These are phyloP conservation scores for Beroe ovata DNA, from an alignment of 37 sponge, comb jelly and placozoan species.

Conservation along the genomic window DNA sequence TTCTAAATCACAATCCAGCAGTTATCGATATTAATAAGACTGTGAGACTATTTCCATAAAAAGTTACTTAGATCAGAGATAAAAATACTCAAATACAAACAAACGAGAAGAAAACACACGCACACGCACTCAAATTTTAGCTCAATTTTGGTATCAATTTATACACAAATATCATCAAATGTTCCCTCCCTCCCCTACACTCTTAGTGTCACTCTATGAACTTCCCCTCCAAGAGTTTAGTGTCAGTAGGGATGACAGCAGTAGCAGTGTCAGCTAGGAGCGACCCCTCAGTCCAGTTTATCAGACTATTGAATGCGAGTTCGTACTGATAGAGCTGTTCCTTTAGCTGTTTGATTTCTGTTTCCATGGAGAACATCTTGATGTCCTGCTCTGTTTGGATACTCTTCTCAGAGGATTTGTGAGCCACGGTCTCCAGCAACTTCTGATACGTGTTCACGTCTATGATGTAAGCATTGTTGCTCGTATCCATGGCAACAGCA, in stretches of 20 bases:
- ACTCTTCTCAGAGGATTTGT: background rate
- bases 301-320: conserved; percentile 47
- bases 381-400: conserved; percentile 52
- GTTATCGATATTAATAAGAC: too few species aligned
- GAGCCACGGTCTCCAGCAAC: conserved; percentile 19
- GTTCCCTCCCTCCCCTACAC: background rate
- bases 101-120: too few species aligned
- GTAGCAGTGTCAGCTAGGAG: background rate
- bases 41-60: too few species aligned
- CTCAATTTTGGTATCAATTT: too few species aligned
- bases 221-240: conserved; percentile 11
- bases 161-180: background rate
- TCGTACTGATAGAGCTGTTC: conserved; percentile 55
- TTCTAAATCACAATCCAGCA: too few species aligned
- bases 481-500: conserved; percentile 28
- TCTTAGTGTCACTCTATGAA: background rate
- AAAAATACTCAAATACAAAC: too few species aligned
- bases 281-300: conserved; percentile 57
- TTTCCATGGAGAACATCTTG: background rate
- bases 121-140: too few species aligned
- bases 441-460: conserved; percentile 55
- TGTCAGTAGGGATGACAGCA: background rate
- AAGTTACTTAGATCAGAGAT: too few species aligned
- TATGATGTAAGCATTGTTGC: conserved; percentile 55
- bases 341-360: conserved; percentile 35